A percentile compares a stretch with the other conserved stretches of the same genome.
phyloP scores from a whole-genome alignment of 2,888 invertebrate species.

The Clunio marinus region DNA sequence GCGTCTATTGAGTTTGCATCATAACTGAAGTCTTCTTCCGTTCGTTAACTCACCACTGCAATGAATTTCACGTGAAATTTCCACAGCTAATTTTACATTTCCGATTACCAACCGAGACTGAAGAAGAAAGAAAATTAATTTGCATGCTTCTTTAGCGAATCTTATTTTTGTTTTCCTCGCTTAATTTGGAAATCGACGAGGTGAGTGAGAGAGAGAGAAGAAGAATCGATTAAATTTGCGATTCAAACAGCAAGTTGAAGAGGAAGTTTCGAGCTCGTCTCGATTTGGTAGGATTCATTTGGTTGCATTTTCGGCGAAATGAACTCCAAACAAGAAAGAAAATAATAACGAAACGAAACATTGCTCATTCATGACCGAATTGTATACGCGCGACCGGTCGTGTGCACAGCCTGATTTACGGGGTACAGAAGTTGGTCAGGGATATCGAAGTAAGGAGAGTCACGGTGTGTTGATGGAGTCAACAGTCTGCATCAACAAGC shows the following conservation, averaged over 20 bases:
- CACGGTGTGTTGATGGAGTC: not conserved
- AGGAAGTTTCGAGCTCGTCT: not conserved
- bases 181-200: not conserved
- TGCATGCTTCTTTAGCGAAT: not conserved
- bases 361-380: conserved; percentile 41
- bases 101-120: not conserved
- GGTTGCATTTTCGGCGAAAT: conserved; percentile 34
- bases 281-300: conserved; percentile 37
- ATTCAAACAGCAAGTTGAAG: too few species aligned
- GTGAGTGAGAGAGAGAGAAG: not conserved
- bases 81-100: not conserved
- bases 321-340: conserved; percentile 7
- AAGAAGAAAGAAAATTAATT: too few species aligned
- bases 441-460: not conserved
- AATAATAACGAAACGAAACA: conserved; percentile 25
- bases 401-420: conserved; percentile 48
- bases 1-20: too few species aligned
- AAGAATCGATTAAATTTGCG: too few species aligned
- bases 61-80: not conserved
- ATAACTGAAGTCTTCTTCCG: conserved; percentile 36
- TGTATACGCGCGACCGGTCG: conserved; percentile 51
- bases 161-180: not conserved
- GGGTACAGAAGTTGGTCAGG: conserved; percentile 45
- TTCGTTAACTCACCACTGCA: not conserved
- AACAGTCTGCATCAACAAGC: not conserved